Conservation (phyloP, 2,113 vertebrate genomes). For the Hemiprocne comata region DNA sequence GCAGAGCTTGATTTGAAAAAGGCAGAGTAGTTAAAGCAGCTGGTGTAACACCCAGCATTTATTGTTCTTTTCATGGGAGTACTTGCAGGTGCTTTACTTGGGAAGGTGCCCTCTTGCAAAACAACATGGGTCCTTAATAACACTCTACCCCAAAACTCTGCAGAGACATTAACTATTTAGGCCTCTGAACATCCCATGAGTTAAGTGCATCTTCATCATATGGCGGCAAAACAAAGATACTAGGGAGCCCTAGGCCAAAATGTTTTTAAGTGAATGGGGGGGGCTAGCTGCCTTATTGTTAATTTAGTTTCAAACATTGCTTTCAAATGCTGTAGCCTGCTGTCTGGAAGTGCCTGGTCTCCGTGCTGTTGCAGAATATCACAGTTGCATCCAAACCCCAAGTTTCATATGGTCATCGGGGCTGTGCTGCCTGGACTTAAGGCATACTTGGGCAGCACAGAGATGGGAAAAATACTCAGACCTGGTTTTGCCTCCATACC, state of each 20-base stretch:
- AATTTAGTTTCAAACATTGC: neutral
- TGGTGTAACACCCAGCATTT: constrained; percentile 31
- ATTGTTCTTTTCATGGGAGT: constrained; percentile 46
- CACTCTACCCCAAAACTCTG: constrained; percentile 10
- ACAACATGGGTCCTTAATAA: constrained; percentile 6
- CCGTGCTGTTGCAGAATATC: neutral
- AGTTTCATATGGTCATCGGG: neutral
- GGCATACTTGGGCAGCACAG: neutral
- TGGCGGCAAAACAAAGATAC: neutral
- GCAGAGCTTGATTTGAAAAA: constrained; percentile 61
- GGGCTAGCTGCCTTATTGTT: neutral
- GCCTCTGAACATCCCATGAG: neutral
- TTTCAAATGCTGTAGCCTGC: neutral
- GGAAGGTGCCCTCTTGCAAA: constrained; percentile 37
- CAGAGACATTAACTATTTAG: constrained; percentile 5
- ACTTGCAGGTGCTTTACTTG: constrained; percentile 56
- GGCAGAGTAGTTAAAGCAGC: neutral
- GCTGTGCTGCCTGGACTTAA: neutral
- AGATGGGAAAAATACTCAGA: neutral
- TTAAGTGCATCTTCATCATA: neutral
- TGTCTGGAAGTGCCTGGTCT: neutral
- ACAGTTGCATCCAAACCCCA: neutral
- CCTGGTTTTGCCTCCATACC: neutral
- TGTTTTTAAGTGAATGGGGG: neutral
- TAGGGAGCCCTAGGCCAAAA: neutral